These are phyloP conservation scores for Indicator maculatus DNA, from an alignment of 2,113 vertebrate species.

Conservation along the genomic window DNA sequence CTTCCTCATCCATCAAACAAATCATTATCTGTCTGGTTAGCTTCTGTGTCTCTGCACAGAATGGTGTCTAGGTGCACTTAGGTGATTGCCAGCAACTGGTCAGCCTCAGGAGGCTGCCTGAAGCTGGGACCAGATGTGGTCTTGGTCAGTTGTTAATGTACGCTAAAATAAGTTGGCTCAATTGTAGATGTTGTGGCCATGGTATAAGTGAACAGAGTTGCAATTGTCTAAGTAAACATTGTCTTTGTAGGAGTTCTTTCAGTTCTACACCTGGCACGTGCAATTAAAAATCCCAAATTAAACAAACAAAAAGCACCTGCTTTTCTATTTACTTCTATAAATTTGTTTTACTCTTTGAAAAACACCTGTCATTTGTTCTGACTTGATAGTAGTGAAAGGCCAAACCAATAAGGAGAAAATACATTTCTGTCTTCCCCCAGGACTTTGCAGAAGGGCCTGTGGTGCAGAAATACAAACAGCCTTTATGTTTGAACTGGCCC, in stretches of 20 bases:
- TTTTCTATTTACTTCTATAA: not conserved
- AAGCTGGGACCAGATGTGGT: not conserved
- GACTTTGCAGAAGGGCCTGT: conserved; percentile 8
- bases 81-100: not conserved
- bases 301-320: not conserved
- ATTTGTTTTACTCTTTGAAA: not conserved
- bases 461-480: conserved; percentile 18
- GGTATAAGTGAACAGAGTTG: not conserved
- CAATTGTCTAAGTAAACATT: not conserved
- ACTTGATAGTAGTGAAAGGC: not conserved
- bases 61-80: not conserved
- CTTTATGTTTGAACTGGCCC: conserved; percentile 15
- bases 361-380: not conserved
- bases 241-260: not conserved
- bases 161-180: not conserved
- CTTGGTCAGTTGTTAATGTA: not conserved
- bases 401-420: not conserved
- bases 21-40: not conserved
- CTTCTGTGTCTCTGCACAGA: not conserved
- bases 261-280: not conserved
- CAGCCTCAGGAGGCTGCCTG: not conserved
- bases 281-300: not conserved
- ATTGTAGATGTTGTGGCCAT: not conserved
- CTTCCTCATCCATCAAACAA: not conserved
- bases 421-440: not conserved